A percentile compares a stretch with the other conserved stretches of the same genome.
Conservation (phyloP, 2,888 invertebrate genomes). For the Scaptomyza parva region DNA sequence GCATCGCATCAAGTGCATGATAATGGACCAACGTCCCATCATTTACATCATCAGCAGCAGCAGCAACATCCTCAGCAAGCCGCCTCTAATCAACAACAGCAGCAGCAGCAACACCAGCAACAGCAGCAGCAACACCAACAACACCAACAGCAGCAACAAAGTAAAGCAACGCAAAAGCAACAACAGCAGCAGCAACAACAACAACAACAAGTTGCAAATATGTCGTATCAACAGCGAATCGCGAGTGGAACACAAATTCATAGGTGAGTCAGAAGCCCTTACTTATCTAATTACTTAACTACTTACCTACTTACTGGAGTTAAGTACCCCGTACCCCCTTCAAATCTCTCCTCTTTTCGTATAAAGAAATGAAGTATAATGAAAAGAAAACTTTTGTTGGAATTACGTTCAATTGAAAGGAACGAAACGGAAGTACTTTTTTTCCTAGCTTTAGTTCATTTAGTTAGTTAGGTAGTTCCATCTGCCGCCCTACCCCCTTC, state of each 20-base stretch:
- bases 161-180: conserved; percentile 67
- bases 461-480: too few species aligned
- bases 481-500: too few species aligned
- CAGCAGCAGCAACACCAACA: conserved; percentile 60
- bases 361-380: too few species aligned
- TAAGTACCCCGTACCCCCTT: too few species aligned
- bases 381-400: too few species aligned
- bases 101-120: conserved; percentile 49
- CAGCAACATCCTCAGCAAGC: conserved; percentile 56
- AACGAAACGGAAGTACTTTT: too few species aligned
- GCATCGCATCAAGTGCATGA: conserved; percentile 70
- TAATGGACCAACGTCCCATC: conserved; percentile 78
- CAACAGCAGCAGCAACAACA: conserved; percentile 67
- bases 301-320: too few species aligned
- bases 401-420: too few species aligned
- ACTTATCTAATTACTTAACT: neutral
- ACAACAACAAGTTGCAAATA: conserved; percentile 81
- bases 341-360: too few species aligned
- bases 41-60: conserved; percentile 68
- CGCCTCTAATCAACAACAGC: conserved; percentile 69
- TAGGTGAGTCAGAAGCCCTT: conserved; percentile 81
- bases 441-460: too few species aligned
- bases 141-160: conserved; percentile 52
- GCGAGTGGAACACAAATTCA: conserved; percentile 84
- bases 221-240: conserved; percentile 84